Evolutionary conservation across 1,140 invertebrate species (phyloP).

Genomic region (Drosophila lacteicornis): DNA sequence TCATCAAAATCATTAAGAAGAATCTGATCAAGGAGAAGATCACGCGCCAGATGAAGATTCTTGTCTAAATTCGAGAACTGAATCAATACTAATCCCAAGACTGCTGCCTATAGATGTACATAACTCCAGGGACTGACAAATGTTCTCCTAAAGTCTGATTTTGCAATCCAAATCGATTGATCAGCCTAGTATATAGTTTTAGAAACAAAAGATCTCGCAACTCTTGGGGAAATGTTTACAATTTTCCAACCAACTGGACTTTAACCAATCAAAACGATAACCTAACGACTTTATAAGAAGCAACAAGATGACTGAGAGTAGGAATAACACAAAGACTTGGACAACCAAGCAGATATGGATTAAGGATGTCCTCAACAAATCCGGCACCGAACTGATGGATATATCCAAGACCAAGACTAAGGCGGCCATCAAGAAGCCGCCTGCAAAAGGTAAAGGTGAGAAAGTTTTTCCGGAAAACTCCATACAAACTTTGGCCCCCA

Average conservation of each 20-base stretch:
- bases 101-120: conserved; percentile 29
- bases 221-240: conserved; percentile 6
- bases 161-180: conserved; percentile 26
- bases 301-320: conserved; percentile 68
- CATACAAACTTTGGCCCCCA: neutral
- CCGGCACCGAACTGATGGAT: conserved; percentile 78
- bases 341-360: conserved; percentile 76
- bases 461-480: conserved; percentile 39
- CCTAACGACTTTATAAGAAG: conserved; percentile 13
- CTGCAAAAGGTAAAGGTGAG: conserved; percentile 64
- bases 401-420: conserved; percentile 59
- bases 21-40: conserved; percentile 72
- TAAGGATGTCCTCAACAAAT: conserved; percentile 79
- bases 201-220: conserved; percentile 47
- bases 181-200: conserved; percentile 13
- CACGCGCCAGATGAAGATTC: conserved; percentile 70
- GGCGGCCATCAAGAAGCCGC: conserved; percentile 37
- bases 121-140: conserved; percentile 41
- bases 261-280: conserved; percentile 21
- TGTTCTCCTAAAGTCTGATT: conserved; percentile 59
- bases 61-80: conserved; percentile 44
- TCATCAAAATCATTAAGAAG: conserved; percentile 77
- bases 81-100: conserved; percentile 40
- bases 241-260: neutral
- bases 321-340: conserved; percentile 67